Conservation (phyloP, 2,113 vertebrate species). For the Limnothrissa miodon region DNA sequence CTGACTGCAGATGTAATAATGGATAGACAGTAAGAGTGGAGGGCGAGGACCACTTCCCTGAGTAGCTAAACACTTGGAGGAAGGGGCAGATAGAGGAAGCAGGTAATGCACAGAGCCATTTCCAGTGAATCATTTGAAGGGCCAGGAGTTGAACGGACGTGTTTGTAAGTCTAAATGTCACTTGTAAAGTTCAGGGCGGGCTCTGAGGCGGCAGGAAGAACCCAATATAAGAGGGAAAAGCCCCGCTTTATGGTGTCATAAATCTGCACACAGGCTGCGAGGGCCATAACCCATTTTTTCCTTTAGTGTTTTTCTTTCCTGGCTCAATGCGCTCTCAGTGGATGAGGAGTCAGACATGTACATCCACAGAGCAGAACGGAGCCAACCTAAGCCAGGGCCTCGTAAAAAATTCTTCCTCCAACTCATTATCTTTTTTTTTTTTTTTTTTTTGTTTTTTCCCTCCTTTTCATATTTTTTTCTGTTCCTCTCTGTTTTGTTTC, state of each 20-base stretch:
- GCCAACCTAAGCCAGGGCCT: constrained; percentile 3
- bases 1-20: not conserved
- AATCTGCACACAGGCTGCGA: constrained; percentile 53
- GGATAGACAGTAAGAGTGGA: not conserved
- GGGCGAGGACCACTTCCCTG: not conserved
- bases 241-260: constrained; percentile 62
- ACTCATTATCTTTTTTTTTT: not conserved
- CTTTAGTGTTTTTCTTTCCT: constrained; percentile 32
- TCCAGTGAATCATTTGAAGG: constrained; percentile 11
- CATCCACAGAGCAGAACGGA: constrained; percentile 13
- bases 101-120: not conserved
- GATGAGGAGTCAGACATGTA: constrained; percentile 19
- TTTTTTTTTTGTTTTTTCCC: not conserved
- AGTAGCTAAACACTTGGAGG: not conserved
- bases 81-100: not conserved
- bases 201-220: constrained; percentile 52
- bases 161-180: constrained; percentile 59
- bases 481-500: not conserved
- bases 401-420: not conserved
- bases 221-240: constrained; percentile 57
- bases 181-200: constrained; percentile 44
- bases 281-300: constrained; percentile 47
- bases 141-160: constrained; percentile 30
- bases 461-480: not conserved
- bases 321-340: not conserved